These are phyloP conservation scores for Meriones psammophilus DNA, from an alignment of 2,797 vertebrate genomes.

Conservation along the genomic window DNA sequence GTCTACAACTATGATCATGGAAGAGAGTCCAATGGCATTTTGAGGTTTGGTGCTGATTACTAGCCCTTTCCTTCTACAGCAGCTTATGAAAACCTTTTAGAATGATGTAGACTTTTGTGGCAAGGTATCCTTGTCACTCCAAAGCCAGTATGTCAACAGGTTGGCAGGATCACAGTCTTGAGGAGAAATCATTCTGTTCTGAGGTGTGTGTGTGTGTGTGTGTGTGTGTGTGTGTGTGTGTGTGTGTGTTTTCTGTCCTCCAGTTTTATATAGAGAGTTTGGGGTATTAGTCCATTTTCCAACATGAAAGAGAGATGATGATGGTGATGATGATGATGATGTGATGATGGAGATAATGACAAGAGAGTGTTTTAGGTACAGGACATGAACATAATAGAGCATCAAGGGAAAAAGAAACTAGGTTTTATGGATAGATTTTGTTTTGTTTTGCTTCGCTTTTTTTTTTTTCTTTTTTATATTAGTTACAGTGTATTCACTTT, in stretches of 20 bases:
- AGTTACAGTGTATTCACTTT: no score
- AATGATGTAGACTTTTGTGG: not conserved
- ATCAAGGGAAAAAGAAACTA: no score
- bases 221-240: no score
- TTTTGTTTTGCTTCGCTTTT: no score
- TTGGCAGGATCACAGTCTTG: not conserved
- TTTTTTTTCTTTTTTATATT: no score
- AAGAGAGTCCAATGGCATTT: not conserved
- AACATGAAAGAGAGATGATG: not conserved
- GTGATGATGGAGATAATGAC: no score
- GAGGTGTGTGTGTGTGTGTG: no score
- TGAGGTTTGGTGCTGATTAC: not conserved
- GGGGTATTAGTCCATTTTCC: not conserved
- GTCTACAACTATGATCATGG: not conserved
- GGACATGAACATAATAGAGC: no score
- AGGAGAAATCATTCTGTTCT: not conserved
- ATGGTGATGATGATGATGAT: not conserved
- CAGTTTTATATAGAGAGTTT: no score
- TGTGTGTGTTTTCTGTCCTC: no score
- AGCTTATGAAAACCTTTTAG: constrained; percentile 28
- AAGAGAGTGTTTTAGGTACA: no score
- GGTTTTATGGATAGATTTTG: no score
- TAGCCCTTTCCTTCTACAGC: not conserved
- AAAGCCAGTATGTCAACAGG: not conserved
- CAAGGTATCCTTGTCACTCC: not conserved